Percentiles rank a stretch among this genome's conserved stretches.
Evolutionary conservation across 2,797 vertebrate species (phyloP).

Genomic region (Coregonus sp.): DNA sequence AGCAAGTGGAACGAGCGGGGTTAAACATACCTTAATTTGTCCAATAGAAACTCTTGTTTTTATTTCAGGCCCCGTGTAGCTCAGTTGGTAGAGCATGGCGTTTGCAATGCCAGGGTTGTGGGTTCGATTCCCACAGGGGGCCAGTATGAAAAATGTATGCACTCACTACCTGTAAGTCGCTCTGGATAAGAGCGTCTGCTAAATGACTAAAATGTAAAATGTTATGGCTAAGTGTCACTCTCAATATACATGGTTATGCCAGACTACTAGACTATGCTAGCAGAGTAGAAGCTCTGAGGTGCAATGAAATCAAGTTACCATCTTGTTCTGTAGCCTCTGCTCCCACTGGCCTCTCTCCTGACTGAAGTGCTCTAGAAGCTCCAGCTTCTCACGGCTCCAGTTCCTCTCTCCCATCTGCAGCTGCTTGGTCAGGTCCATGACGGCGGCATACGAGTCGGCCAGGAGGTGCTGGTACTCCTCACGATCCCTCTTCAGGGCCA

Average conservation of each 20-base stretch:
- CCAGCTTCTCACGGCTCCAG: constrained; percentile 94
- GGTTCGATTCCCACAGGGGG: too few relatives aligned
- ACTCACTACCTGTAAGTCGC: too few relatives aligned
- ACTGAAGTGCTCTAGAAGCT: constrained; percentile 89
- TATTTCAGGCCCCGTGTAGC: too few relatives aligned
- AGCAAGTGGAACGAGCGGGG: too few relatives aligned
- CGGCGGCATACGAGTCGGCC: constrained; percentile 92
- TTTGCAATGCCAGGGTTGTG: too few relatives aligned
- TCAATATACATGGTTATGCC: not conserved
- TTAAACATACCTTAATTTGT: too few relatives aligned
- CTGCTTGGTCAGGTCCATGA: constrained; percentile 98
- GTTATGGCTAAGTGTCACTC: not conserved
- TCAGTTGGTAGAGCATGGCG: too few relatives aligned
- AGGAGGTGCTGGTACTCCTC: constrained; percentile 96
- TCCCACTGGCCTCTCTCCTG: constrained; percentile 90
- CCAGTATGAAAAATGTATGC: too few relatives aligned
- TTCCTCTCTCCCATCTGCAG: constrained; percentile 93
- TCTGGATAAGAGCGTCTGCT: too few relatives aligned
- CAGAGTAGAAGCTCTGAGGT: not conserved
- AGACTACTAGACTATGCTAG: not conserved
- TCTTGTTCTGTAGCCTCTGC: constrained; percentile 83
- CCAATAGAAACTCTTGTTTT: too few relatives aligned
- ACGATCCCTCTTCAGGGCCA: constrained; percentile 86
- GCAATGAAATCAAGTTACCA: not conserved
- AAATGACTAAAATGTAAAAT: too few relatives aligned